These are phyloP conservation scores for Drosophila conformis DNA, from an alignment of 2,888 invertebrate genomes.

Conservation along the genomic window DNA sequence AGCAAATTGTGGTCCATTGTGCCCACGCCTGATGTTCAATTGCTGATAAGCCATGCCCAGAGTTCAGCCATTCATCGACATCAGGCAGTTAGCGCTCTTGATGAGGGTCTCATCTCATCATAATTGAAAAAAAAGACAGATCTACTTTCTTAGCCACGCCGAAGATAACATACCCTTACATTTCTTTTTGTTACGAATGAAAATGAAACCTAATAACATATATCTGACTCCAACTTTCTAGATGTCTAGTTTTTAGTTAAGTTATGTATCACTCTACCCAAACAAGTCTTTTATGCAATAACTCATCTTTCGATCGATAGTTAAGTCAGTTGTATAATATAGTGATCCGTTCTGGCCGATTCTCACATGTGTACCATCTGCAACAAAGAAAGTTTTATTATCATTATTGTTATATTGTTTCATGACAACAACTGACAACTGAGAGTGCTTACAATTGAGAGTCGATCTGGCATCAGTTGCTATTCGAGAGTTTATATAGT, in stretches of 20 bases:
- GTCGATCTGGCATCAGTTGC: background rate
- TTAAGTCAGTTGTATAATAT: background rate
- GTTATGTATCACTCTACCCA: background rate
- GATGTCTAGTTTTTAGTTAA: background rate
- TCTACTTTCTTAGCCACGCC: background rate
- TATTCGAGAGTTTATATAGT: background rate
- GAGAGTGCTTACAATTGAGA: background rate
- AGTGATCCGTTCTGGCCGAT: background rate
- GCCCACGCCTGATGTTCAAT: constrained; percentile 54
- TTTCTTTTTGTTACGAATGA: no score
- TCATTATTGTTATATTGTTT: background rate
- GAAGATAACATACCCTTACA: background rate
- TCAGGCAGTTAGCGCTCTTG: constrained; percentile 63
- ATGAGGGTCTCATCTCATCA: constrained; percentile 57
- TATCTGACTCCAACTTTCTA: background rate
- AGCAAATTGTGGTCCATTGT: constrained; percentile 37
- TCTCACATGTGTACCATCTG: background rate
- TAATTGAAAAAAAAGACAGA: constrained; percentile 59
- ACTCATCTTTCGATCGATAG: background rate
- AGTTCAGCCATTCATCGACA: constrained; percentile 39
- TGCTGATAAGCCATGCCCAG: constrained; percentile 57
- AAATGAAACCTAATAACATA: background rate
- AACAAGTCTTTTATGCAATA: background rate
- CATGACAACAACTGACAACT: background rate
- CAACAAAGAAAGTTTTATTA: background rate